Conservation (phyloP, 2,113 vertebrate species). For the Neofelis nebulosa region DNA sequence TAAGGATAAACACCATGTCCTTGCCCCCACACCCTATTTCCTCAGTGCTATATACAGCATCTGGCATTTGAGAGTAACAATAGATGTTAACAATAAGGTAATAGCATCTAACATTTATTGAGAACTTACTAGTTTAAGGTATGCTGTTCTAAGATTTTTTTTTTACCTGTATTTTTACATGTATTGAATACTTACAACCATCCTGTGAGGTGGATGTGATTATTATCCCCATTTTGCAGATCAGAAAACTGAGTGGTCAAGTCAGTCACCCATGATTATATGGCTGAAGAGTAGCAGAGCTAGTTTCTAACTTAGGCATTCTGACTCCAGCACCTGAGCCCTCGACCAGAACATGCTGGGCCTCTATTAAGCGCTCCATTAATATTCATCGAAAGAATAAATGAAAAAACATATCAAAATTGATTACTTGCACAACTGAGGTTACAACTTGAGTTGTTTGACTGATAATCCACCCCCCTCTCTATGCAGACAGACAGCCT, state of each 20-base stretch:
- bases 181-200: not conserved
- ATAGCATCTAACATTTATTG: not conserved
- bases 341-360: not conserved
- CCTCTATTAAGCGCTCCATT: not conserved
- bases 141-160: not conserved
- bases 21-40: not conserved
- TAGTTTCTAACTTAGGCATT: not conserved
- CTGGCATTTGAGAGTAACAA: not conserved
- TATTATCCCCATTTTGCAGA: not conserved
- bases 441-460: constrained; percentile 15
- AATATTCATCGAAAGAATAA: not conserved
- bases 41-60: not conserved
- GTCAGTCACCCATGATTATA: not conserved
- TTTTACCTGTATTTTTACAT: not conserved
- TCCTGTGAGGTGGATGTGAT: not conserved
- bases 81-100: not conserved
- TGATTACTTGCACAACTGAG: not conserved
- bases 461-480: constrained; percentile 26
- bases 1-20: not conserved
- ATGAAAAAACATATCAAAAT: constrained; percentile 24
- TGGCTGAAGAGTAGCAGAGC: not conserved
- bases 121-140: not conserved
- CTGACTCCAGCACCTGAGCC: not conserved
- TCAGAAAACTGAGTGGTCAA: not conserved
- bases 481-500: not conserved